Evolutionary conservation across 1,140 invertebrate species (phyloP).

Genomic region (Eubasilissa regina): DNA sequence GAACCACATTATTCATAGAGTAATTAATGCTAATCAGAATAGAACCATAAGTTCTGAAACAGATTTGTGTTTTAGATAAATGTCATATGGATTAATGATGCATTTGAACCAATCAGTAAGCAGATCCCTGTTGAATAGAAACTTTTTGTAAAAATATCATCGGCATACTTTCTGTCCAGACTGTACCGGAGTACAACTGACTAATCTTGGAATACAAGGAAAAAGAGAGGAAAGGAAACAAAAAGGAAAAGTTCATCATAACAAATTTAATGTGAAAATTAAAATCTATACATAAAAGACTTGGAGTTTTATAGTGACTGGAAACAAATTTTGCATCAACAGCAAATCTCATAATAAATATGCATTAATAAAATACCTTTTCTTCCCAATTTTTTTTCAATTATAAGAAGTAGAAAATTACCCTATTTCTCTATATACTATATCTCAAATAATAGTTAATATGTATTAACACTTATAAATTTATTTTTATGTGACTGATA

Average conservation of each 20-base stretch:
- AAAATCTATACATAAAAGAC: constrained; percentile 48
- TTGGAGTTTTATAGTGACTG: constrained; percentile 37
- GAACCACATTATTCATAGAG: too few relatives aligned
- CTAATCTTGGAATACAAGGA: background rate
- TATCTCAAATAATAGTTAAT: constrained; percentile 43
- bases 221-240: constrained; percentile 1
- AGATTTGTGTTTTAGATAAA: too few relatives aligned
- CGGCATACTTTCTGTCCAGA: too few relatives aligned
- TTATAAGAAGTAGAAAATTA: constrained; percentile 54
- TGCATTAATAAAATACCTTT: constrained; percentile 47
- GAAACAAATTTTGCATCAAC: constrained; percentile 46
- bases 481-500: constrained; percentile 21
- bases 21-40: too few relatives aligned
- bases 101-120: too few relatives aligned
- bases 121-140: too few relatives aligned
- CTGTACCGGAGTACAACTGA: background rate
- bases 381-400: constrained; percentile 43
- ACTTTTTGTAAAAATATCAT: too few relatives aligned
- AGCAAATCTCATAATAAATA: constrained; percentile 50
- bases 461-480: constrained; percentile 46
- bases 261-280: constrained; percentile 54
- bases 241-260: constrained; percentile 31
- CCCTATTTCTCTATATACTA: constrained; percentile 44
- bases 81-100: too few relatives aligned
- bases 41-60: too few relatives aligned